Evolutionary conservation across 2,797 vertebrate genomes (phyloP).

Genomic region (Spinus olivaceus): DNA sequence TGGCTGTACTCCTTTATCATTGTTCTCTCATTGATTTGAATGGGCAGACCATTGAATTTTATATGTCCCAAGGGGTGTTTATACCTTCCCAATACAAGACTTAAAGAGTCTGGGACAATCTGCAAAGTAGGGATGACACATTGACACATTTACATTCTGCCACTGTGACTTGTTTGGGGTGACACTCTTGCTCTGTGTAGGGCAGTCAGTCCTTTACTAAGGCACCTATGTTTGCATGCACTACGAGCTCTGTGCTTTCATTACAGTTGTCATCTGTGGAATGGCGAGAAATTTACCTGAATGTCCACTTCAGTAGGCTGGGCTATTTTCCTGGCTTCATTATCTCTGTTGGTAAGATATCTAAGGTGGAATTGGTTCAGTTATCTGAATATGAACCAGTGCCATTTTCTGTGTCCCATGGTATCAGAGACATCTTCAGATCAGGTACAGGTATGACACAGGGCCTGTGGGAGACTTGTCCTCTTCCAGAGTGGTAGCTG

Average conservation of each 20-base stretch:
- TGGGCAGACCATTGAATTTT: not conserved
- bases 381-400: not conserved
- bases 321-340: not conserved
- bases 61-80: not conserved
- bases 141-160: not conserved
- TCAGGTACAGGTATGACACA: not conserved
- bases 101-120: not conserved
- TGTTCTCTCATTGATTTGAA: not conserved
- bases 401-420: not conserved
- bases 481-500: not conserved
- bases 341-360: not conserved
- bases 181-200: not conserved
- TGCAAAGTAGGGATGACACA: not conserved
- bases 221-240: not conserved
- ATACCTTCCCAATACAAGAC: rapidly evolving
- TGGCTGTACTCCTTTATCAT: not conserved
- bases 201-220: not conserved
- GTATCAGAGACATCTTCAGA: rapidly evolving
- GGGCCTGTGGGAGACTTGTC: not conserved
- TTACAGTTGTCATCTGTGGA: not conserved
- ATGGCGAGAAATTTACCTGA: not conserved
- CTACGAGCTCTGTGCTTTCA: rapidly evolving
- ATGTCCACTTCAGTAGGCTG: not conserved
- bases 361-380: not conserved
- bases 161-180: not conserved